Evolutionary conservation across 2,888 invertebrate genomes (phyloP).

Genomic region (Eudemis profundana): DNA sequence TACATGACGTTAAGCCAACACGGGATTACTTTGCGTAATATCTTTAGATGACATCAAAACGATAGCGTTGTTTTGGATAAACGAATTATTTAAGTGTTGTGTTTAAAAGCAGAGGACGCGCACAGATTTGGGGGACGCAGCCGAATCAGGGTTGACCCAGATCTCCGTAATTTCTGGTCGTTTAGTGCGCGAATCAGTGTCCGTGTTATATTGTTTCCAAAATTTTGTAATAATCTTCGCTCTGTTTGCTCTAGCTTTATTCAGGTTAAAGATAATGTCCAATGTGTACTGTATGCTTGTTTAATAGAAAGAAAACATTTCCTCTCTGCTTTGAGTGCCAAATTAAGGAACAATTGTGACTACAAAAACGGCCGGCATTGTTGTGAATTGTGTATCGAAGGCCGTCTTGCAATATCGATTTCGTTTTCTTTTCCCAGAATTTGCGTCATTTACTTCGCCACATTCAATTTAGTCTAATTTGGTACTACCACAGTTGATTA

Average conservation of each 20-base stretch:
- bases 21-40: conserved; percentile 34
- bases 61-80: conserved; percentile 9
- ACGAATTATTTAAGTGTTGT: conserved; percentile 13
- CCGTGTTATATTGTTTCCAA: conserved; percentile 54
- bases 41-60: conserved; percentile 24
- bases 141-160: conserved; percentile 65
- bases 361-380: conserved; percentile 33
- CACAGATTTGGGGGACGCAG: conserved; percentile 66
- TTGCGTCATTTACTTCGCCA: conserved; percentile 33
- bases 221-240: conserved; percentile 34
- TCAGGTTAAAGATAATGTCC: conserved; percentile 25
- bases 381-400: conserved; percentile 45
- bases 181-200: conserved; percentile 17
- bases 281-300: conserved; percentile 17
- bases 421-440: conserved; percentile 41
- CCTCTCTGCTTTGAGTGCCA: conserved; percentile 10
- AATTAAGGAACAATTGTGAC: conserved; percentile 43
- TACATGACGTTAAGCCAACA: conserved; percentile 34
- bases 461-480: conserved; percentile 12
- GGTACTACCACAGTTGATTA: not conserved
- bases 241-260: conserved; percentile 16
- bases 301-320: conserved; percentile 28
- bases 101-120: conserved; percentile 61
- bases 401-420: conserved; percentile 48
- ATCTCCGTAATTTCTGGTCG: conserved; percentile 61